phyloP scores from a whole-genome alignment of 2,888 invertebrate genomes.

The Diachrysia chrysitis region DNA sequence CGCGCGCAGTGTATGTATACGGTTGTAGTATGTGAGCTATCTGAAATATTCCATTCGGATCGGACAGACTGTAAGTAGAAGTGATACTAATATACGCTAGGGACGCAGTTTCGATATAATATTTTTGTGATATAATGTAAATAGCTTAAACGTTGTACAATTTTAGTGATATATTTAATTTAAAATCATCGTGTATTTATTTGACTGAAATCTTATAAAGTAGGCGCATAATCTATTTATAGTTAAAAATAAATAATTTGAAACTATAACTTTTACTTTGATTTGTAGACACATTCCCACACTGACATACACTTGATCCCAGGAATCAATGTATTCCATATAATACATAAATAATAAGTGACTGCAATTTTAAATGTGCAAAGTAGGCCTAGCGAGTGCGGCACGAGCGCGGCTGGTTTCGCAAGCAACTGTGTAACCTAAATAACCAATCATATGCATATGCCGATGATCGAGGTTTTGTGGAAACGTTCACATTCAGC shows the following conservation, averaged over 20 bases:
- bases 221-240: conserved; percentile 77
- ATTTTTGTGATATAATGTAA: conserved; percentile 88
- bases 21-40: conserved; percentile 55
- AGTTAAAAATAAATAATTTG: conserved; percentile 85
- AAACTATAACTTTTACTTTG: conserved; percentile 73
- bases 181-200: conserved; percentile 86
- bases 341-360: conserved; percentile 17
- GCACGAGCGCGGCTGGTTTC: conserved; percentile 18
- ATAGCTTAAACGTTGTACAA: conserved; percentile 88
- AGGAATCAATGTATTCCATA: conserved; percentile 8
- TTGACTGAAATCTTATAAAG: conserved; percentile 88
- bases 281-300: conserved; percentile 61
- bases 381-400: conserved; percentile 48
- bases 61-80: conserved; percentile 87
- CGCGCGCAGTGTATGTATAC: conserved; percentile 53
- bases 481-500: conserved; percentile 31
- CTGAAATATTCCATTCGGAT: conserved; percentile 80
- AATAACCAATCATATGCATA: conserved; percentile 31
- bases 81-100: conserved; percentile 82
- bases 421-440: conserved; percentile 34
- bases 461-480: conserved; percentile 31
- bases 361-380: conserved; percentile 26
- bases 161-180: conserved; percentile 89
- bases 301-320: conserved; percentile 40
- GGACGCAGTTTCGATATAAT: conserved; percentile 77